phyloP scores from a whole-genome alignment of 2,797 vertebrate species.

The Catharus ustulatus region DNA sequence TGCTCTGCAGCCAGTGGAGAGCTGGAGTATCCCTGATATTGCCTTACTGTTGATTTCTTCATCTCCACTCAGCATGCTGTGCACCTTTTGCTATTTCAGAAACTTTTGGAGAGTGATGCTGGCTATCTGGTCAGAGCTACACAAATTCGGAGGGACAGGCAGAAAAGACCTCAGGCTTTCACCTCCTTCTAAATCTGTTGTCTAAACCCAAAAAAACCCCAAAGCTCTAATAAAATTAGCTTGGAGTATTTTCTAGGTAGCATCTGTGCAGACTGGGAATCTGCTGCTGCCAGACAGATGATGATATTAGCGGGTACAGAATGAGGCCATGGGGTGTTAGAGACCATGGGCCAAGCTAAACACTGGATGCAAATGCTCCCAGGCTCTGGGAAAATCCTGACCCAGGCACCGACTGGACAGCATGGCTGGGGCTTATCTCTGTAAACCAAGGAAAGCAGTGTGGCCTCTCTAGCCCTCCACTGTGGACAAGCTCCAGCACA shows the following conservation, averaged over 20 bases:
- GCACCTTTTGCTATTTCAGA: neutral
- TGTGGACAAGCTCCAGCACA: neutral
- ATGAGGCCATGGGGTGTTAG: neutral
- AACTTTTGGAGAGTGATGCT: neutral
- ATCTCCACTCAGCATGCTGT: neutral
- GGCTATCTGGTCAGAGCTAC: neutral
- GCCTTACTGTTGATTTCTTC: neutral
- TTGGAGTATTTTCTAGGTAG: neutral
- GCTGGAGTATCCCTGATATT: neutral
- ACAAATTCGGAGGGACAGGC: neutral
- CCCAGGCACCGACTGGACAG: neutral
- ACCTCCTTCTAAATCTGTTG: neutral
- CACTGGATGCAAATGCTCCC: neutral
- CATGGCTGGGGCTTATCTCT: neutral
- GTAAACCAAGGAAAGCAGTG: neutral
- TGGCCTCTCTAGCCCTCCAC: neutral
- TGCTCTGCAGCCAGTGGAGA: neutral
- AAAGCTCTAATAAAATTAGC: conserved; percentile 9
- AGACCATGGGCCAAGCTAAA: neutral
- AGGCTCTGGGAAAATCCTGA: neutral
- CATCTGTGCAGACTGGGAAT: neutral
- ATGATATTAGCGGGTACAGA: neutral
- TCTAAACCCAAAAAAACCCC: neutral
- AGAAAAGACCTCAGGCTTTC: neutral
- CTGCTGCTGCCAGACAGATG: neutral